Percentiles rank a stretch among this genome's conserved stretches.
Conservation (phyloP, 2,888 invertebrate genomes). For the Heteromurus nitidus region DNA sequence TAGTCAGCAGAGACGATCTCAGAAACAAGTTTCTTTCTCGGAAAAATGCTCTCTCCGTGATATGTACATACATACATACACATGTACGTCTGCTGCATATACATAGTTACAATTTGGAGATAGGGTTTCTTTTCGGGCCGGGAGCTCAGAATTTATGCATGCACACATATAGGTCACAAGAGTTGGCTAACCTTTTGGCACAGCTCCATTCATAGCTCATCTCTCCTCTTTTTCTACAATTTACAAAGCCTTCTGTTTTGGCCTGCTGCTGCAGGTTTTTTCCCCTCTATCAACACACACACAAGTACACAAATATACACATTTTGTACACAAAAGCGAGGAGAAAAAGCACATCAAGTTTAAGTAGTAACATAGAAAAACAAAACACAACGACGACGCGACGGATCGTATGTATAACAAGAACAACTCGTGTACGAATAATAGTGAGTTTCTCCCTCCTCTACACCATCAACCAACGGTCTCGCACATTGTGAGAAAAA, state of each 20-base stretch:
- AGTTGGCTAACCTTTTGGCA: conserved; percentile 74
- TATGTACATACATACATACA: background rate
- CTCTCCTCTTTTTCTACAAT: conserved; percentile 57
- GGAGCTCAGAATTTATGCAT: conserved; percentile 70
- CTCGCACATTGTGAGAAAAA: conserved; percentile 12
- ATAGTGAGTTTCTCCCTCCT: no score
- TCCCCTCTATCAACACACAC: conserved; percentile 33
- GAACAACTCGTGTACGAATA: background rate
- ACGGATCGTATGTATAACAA: conserved; percentile 2
- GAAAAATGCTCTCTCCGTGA: background rate
- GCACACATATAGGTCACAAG: conserved; percentile 73
- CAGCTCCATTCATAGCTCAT: conserved; percentile 71
- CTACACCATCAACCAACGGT: background rate
- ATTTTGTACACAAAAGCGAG: no score
- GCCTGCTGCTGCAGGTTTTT: conserved; percentile 33
- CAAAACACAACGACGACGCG: conserved; percentile 18
- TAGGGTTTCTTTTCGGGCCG: conserved; percentile 53
- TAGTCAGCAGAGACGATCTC: conserved; percentile 26
- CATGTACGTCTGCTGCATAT: background rate
- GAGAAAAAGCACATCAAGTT: no score
- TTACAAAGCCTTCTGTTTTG: conserved; percentile 49
- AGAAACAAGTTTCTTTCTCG: conserved; percentile 12
- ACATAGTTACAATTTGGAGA: conserved; percentile 20
- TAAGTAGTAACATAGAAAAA: conserved; percentile 5
- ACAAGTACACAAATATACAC: no score